These are phyloP conservation scores for Oreochromis spilurus DNA, from an alignment of 2,113 vertebrate genomes.

Conservation along the genomic window DNA sequence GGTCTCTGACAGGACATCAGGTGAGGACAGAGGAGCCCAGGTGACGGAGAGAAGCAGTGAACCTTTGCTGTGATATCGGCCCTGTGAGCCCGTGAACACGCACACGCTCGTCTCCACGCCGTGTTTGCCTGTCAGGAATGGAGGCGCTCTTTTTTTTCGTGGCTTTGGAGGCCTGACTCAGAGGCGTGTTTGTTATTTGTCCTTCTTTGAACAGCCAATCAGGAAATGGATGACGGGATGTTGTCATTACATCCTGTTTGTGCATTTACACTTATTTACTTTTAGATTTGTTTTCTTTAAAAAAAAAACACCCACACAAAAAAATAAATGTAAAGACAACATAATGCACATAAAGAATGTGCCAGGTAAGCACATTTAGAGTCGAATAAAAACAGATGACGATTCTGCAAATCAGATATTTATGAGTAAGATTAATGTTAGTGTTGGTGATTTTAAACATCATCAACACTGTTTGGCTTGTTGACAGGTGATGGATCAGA, in stretches of 20 bases:
- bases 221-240: background rate
- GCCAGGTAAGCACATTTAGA: background rate
- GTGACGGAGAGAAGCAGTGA: conserved; percentile 67
- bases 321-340: background rate
- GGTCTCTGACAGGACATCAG: conserved; percentile 69
- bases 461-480: background rate
- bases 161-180: background rate
- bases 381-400: background rate
- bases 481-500: background rate
- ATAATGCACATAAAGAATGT: background rate
- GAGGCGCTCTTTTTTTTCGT: background rate
- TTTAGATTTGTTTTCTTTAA: background rate
- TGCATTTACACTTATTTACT: background rate
- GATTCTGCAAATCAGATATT: too few species aligned
- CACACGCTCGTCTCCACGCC: background rate
- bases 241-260: background rate
- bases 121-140: conserved; percentile 32
- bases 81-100: conserved; percentile 15
- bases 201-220: background rate
- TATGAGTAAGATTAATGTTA: background rate
- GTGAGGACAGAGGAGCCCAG: conserved; percentile 64
- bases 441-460: background rate
- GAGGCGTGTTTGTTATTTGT: background rate
- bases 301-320: too few species aligned
- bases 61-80: conserved; percentile 58